Conservation (phyloP, 2,113 vertebrate species). For the Nyctibius bracteatus region DNA sequence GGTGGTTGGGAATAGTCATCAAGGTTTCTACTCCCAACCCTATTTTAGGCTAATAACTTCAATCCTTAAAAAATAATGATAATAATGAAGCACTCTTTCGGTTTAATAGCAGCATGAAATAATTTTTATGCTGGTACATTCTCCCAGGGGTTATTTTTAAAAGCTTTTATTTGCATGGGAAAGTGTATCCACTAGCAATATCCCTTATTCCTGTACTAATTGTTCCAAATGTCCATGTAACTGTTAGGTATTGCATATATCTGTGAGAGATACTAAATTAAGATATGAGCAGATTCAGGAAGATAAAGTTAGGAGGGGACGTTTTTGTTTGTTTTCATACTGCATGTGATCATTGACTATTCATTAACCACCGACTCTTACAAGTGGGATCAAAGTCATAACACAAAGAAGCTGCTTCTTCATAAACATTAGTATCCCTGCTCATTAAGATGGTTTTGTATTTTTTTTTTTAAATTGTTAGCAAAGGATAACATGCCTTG, state of each 20-base stretch:
- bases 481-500: background rate
- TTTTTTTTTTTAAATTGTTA: background rate
- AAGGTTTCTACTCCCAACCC: background rate
- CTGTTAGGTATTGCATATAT: rapidly evolving
- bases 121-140: background rate
- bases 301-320: background rate
- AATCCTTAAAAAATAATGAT: background rate
- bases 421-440: background rate
- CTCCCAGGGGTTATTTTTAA: background rate
- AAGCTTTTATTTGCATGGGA: background rate
- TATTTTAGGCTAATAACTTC: background rate
- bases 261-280: background rate
- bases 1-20: background rate
- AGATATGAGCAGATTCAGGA: background rate
- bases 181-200: rapidly evolving
- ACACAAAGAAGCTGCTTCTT: background rate
- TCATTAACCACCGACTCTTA: background rate
- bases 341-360: rapidly evolving
- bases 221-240: background rate
- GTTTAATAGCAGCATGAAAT: background rate
- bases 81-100: no score
- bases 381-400: background rate
- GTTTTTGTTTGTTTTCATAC: background rate
- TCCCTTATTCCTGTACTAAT: background rate
- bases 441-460: background rate